Conservation (phyloP, 1,140 invertebrate genomes). For the Drosophila lowei region DNA sequence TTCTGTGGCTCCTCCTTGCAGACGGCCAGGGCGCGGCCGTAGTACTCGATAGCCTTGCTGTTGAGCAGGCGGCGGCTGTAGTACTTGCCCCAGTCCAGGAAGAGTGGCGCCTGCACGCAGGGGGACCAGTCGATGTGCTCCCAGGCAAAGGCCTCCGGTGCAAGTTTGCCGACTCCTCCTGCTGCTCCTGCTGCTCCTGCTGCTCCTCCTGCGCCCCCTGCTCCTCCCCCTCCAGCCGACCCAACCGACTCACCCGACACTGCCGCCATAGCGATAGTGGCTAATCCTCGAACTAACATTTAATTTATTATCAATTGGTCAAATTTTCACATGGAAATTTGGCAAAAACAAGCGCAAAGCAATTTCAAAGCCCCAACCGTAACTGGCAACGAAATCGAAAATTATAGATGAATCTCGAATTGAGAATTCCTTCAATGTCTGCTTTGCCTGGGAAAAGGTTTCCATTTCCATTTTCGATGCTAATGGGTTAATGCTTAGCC, state of each 20-base stretch:
- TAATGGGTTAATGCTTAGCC: constrained; percentile 12
- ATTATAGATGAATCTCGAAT: neutral
- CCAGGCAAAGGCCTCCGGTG: constrained; percentile 43
- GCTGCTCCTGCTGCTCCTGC: too few relatives aligned
- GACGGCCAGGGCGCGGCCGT: constrained; percentile 3
- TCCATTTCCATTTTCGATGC: too few relatives aligned
- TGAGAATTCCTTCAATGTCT: neutral
- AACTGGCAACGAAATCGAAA: neutral
- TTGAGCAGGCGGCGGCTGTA: constrained; percentile 22
- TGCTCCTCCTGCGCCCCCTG: too few relatives aligned
- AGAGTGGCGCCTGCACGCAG: constrained; percentile 34
- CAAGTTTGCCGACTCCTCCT: neutral
- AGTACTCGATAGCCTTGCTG: constrained; percentile 23
- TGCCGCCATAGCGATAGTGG: neutral
- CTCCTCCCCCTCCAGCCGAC: too few relatives aligned
- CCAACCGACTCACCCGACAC: too few relatives aligned
- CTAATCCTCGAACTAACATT: neutral
- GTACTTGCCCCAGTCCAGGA: constrained; percentile 48
- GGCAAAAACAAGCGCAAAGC: neutral
- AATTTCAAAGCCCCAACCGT: neutral
- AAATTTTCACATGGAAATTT: constrained; percentile 11
- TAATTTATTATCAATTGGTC: neutral
- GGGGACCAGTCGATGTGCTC: constrained; percentile 51
- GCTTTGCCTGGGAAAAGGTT: too few relatives aligned
- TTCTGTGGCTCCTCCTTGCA: constrained; percentile 6